Evolutionary conservation across 1,140 invertebrate species (phyloP).

Genomic region (Nebria ingens): DNA sequence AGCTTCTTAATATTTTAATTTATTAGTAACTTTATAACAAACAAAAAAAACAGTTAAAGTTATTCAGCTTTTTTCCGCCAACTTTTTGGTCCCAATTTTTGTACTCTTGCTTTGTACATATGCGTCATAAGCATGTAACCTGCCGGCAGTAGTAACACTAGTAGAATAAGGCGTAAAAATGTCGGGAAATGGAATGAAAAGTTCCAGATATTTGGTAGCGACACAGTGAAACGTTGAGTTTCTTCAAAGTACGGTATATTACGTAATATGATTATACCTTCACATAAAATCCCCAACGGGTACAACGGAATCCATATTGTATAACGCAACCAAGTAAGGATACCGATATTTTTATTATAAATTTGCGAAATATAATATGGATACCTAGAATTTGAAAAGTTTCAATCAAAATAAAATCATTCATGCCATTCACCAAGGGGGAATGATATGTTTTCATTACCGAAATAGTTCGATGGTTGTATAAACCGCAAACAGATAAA

Average conservation of each 20-base stretch:
- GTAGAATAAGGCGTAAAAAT: slow-evolving; percentile 65
- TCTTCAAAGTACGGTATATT: slow-evolving; percentile 86
- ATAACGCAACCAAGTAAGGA: slow-evolving; percentile 88
- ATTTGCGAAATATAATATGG: slow-evolving; percentile 82
- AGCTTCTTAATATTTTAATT: too few species aligned
- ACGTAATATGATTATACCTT: slow-evolving; percentile 68
- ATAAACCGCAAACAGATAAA: slow-evolving; percentile 80
- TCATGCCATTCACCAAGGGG: neutral
- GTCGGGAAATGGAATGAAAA: slow-evolving; percentile 77
- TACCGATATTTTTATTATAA: slow-evolving; percentile 57
- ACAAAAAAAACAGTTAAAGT: too few species aligned
- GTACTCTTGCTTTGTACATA: slow-evolving; percentile 59
- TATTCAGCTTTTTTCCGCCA: slow-evolving; percentile 18
- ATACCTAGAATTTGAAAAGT: slow-evolving; percentile 63
- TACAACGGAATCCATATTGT: slow-evolving; percentile 89
- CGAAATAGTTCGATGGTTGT: slow-evolving; percentile 67
- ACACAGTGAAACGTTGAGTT: slow-evolving; percentile 62
- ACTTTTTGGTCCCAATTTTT: slow-evolving; percentile 41
- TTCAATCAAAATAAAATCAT: slow-evolving; percentile 1
- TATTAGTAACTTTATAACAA: too few species aligned
- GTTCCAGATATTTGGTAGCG: slow-evolving; percentile 76
- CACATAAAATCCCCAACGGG: slow-evolving; percentile 78
- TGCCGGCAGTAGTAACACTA: slow-evolving; percentile 62
- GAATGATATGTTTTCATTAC: too few species aligned
- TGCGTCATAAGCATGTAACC: slow-evolving; percentile 67